Evolutionary conservation across 1,140 invertebrate genomes (phyloP), one percentile per base, ranked within the genome.

Genomic region (Aethina tumida): DNA sequence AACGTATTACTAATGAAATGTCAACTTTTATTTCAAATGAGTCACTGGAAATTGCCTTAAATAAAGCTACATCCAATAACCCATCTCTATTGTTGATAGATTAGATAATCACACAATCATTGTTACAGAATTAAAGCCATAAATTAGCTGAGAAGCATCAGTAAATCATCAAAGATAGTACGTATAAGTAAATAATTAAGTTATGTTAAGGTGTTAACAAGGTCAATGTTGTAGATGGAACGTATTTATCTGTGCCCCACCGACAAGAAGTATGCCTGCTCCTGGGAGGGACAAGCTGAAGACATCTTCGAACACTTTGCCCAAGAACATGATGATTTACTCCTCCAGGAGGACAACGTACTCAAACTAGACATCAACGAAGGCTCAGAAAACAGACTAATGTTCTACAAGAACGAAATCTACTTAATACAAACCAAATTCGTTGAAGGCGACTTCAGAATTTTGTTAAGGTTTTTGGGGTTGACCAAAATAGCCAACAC

Each of bases 401-500:
- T 59, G 2, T 34, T 49, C 10, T 10, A 45, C 6, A 29, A 53
- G 13, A 41, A 46, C 8, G 49, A 58, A 47, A 48, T 58, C 5
- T 58, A 53, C 31, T 32, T 59, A 6, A 29, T 53, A 7, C 57
- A 59, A 49, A 45, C 37, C 1, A 46, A 38, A 24, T 39, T 49
- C 1, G 35, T 28, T 3, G 28, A 45, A 2, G 38, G 43, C 2
- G 33, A 24, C 5, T 17, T 53, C 5, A 22, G 35, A 16, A 43
- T 59, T 7, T 41, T 24, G 13, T 33, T 59, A n/a, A 38, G 57
- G 21, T 58, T 46, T 45, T 73, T 75, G 65, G 75, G 76, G 5
- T 34, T 45, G 2, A 30, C 22, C 4, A 32, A 35, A 17, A 27
- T 45, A 2, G 47, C 53, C 3, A 14, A 22, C 6, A 48, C 43